Base-by-base conservation (phyloP, 2,797 vertebrate species). In the Moxostoma hubbsi region DNA sequence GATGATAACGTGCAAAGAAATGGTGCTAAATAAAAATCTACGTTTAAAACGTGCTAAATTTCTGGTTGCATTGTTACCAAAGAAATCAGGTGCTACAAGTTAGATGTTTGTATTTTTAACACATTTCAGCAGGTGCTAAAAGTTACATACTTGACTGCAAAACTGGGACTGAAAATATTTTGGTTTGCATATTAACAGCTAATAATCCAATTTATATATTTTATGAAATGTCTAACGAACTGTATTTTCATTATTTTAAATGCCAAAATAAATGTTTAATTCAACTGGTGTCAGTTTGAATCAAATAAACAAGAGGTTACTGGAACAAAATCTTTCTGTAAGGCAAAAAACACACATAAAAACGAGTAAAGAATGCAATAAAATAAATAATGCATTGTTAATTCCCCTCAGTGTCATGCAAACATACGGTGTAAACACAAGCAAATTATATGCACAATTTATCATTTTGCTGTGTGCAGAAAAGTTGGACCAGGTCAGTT, bases 241-340 rank as follows among this genome's bases (percentile, higher is more conserved):
- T 36, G 36, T 13, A 55, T 73, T 36, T 36, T 8, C 43, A 36
- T 47, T 62, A 11, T 16, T 77, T 61, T 50, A 51, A 50, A 57
- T 49, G 16, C 13, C 51, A 49, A 51, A 66, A 57, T 75, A 65
- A 75, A 75, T 1, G 63, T n/a, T 75, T 36, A 2, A 24, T 24
- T 57, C 18, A 36, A 18, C 3, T 24, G n/a, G 6, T 5, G 8
- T 47, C 4, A 0, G 24, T 43, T 53, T 66, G 36, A n/a, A 47
- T 7, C 36, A 36, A 36, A 36, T 5, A 36, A 36, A 36, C 18
- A 24, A 24, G 18, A 24, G 2, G 18, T 24, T 24, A 24, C 36
- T 36, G 36, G 36, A 36, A 36, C 36, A 36, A 36, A 36, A 36
- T 36, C 36, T 36, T 36, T 36, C 36, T 36, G 36, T 36, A 4